These are phyloP conservation scores for Agonopterix heracliana DNA, from an alignment of 2,888 invertebrate genomes.

Conservation along the genomic window DNA sequence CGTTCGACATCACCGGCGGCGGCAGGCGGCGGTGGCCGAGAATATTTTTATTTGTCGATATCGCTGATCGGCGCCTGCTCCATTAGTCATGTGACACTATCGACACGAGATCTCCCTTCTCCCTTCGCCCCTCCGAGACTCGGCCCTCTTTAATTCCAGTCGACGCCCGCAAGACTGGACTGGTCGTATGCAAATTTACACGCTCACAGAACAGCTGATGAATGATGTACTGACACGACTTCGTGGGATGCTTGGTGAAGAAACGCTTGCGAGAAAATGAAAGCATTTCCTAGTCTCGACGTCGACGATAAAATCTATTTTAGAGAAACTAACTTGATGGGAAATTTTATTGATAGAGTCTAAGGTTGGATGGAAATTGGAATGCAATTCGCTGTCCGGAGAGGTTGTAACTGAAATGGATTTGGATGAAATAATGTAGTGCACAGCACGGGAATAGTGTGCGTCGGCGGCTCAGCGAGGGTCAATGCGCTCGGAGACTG, in stretches of 20 bases:
- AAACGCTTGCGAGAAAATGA: slow-evolving; percentile 1
- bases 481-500: slow-evolving; percentile 55
- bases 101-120: slow-evolving; percentile 66
- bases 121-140: slow-evolving; percentile 50
- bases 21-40: slow-evolving; percentile 34
- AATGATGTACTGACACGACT: slow-evolving; percentile 58
- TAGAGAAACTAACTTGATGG: not conserved
- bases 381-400: not conserved
- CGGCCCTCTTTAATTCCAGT: slow-evolving; percentile 49
- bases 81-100: slow-evolving; percentile 76
- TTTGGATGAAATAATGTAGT: slow-evolving; percentile 51
- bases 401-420: slow-evolving; percentile 25
- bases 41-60: slow-evolving; percentile 70
- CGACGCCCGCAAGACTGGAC: slow-evolving; percentile 51
- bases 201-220: slow-evolving; percentile 53
- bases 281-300: not conserved
- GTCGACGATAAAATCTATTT: not conserved
- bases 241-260: not conserved
- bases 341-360: too few relatives aligned
- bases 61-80: slow-evolving; percentile 72
- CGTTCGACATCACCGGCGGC: slow-evolving; percentile 17
- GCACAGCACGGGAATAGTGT: slow-evolving; percentile 59
- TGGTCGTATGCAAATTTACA: slow-evolving; percentile 57
- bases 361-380: too few relatives aligned
- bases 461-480: slow-evolving; percentile 44